Evolutionary conservation across 2,113 vertebrate species (phyloP), one percentile per base, ranked within the genome.

Genomic region (Pollimyrus isidori): DNA sequence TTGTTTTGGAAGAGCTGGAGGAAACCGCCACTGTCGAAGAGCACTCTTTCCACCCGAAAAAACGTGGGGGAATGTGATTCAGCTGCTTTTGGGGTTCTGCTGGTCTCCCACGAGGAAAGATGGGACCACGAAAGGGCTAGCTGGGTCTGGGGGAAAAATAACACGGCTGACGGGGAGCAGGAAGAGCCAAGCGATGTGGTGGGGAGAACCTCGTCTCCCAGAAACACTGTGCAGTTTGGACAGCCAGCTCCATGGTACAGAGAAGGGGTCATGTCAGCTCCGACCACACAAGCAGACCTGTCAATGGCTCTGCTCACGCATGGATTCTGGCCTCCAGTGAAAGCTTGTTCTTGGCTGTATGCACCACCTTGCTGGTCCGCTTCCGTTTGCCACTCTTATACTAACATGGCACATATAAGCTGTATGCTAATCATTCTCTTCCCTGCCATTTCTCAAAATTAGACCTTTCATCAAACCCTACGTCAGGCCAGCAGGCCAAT

Each of bases 381-480:
- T 42, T 49, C 87, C 65, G 35, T 80, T 73, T 52, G 19, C 62
- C 48, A 21, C 69, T 19, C 48, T 23, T 13, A 53, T 53, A 9
- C n/a, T 88, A 39, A 50, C 13, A 73, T 11, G 69, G 49, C 69
- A 82, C 48, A 50, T 46, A 73, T n/a, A 15, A 91, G 19, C 39
- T 53, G 89, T 53, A 87, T 84, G 84, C 90, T 89, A 69, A 92
- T 91, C 89, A 45, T 82, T 53, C 21, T 26, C 52, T 86, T 89
- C 69, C n/a, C 69, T 69, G 88, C 92, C 88, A 89, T 93, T 90
- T 92, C 90, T 91, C 85, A 90, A 89, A 90, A 93, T 92, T 91
- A 93, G 90, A 90, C 69, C 89, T 90, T n/a, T 62, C 50, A 84
- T 50, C 90, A 88, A 90, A 91, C 86, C 88, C 90, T 62, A 91